Evolutionary conservation across 2,888 invertebrate genomes (phyloP), one percentile per base, ranked within the genome.

Genomic region (Brachycybe producta): DNA sequence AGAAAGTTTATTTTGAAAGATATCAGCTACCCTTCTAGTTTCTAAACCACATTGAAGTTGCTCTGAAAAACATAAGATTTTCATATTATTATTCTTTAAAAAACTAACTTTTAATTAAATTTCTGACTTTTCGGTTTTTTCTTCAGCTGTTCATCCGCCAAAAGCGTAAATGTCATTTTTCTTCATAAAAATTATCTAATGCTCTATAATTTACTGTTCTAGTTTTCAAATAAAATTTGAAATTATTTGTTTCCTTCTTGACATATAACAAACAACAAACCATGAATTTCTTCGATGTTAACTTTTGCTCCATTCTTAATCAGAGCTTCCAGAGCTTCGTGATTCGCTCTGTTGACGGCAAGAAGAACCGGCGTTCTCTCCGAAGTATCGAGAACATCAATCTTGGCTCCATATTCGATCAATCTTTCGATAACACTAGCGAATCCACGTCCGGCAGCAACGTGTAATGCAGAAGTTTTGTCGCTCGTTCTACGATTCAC

Each of bases 211-310:
- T 11, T 32, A 32, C 13, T 32, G 32, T 32, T n/a, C n/a, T n/a
- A n/a, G n/a, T n/a, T n/a, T n/a, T n/a, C n/a, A n/a, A n/a, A n/a
- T n/a, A n/a, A n/a, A n/a, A 8, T 35, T 5, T 5, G 3, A 8
- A 19, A 35, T 7, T 35, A 35, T 35, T 35, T 35, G 15, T 35
- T 17, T 35, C 36, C 5, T 40, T 40, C 3, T 7, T n/a, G n/a
- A n/a, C n/a, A n/a, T n/a, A n/a, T 5, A 21, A 11, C 3, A 15
- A 24, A n/a, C 7, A 28, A 17, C 15, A 24, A 64, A 74, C 75
- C 78, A 60, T 77, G 74, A 54, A 76, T 75, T 63, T 83, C 80
- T 66, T 82, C 82, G 24, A 64, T 61, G 57, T 67, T 67, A 27
- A 65, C 64, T 51, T 62, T 64, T 24, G 67, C 66, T 15, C 65